phyloP scores from a whole-genome alignment of 2,888 invertebrate genomes.

The Agrotis puta region DNA sequence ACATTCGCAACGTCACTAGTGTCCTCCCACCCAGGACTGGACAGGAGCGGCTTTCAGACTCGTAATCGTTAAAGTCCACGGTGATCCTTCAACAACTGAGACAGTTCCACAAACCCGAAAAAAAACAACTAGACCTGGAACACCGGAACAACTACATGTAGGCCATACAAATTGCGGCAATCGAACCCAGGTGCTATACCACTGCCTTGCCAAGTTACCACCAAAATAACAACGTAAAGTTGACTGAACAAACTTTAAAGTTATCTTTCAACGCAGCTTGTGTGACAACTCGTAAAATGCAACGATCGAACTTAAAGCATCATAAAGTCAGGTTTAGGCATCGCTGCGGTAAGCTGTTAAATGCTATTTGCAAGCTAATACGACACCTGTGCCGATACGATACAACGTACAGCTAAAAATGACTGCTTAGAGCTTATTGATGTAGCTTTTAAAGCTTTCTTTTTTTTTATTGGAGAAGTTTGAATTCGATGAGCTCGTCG shows the following conservation, averaged over 20 bases:
- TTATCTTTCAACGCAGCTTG: slow-evolving; percentile 12
- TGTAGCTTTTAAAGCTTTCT: slow-evolving; percentile 14
- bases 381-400: slow-evolving; percentile 43
- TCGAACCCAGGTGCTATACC: background rate
- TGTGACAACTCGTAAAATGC: slow-evolving; percentile 40
- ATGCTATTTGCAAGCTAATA: slow-evolving; percentile 52
- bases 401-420: slow-evolving; percentile 30
- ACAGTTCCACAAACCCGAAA: too few species aligned
- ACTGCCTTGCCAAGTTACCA: background rate
- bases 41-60: too few species aligned
- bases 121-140: too few species aligned
- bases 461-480: background rate
- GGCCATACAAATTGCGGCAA: background rate
- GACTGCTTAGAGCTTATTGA: slow-evolving; percentile 19
- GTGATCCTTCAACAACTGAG: too few species aligned
- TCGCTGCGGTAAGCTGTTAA: slow-evolving; percentile 36
- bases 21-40: too few species aligned
- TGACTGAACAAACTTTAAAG: slow-evolving; percentile 15
- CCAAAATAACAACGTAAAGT: background rate
- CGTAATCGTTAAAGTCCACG: too few species aligned
- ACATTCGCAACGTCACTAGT: too few species aligned
- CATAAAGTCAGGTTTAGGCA: slow-evolving; percentile 47
- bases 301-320: slow-evolving; percentile 42
- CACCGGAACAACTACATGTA: too few species aligned
- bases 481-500: background rate